Conservation (phyloP, 2,113 vertebrate genomes). For the Entelurus aequoreus region DNA sequence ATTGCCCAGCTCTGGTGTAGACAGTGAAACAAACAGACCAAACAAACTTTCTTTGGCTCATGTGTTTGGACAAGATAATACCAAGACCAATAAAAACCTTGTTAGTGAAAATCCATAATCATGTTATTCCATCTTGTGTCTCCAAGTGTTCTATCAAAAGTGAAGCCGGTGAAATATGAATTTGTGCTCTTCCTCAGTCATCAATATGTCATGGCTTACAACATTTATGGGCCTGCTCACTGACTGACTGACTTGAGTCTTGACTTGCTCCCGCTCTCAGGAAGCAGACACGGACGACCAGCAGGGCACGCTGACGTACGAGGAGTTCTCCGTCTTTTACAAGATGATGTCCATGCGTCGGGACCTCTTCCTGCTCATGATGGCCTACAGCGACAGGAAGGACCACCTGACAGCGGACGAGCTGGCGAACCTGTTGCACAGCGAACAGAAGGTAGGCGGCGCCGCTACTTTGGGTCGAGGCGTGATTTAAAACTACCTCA, state of each 20-base stretch:
- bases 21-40: too few relatives aligned
- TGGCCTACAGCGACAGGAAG: constrained; percentile 92
- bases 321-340: constrained; percentile 96
- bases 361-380: constrained; percentile 88
- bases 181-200: background rate
- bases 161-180: background rate
- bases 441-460: constrained; percentile 86
- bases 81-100: background rate
- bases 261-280: constrained; percentile 54
- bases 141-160: background rate
- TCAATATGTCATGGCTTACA: constrained; percentile 4
- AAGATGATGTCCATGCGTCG: constrained; percentile 96
- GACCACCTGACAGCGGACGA: constrained; percentile 89
- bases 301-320: constrained; percentile 90
- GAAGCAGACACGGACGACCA: constrained; percentile 96
- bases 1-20: too few relatives aligned
- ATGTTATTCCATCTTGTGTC: background rate
- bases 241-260: background rate
- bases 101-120: background rate
- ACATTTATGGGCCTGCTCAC: background rate
- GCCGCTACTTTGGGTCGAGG: background rate
- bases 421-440: constrained; percentile 82
- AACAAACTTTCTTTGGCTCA: too few relatives aligned
- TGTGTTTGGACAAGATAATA: too few relatives aligned
- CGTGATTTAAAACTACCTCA: background rate